Evolutionary conservation across 1,140 invertebrate species (phyloP).

Genomic region (Sitophilus oryzae): DNA sequence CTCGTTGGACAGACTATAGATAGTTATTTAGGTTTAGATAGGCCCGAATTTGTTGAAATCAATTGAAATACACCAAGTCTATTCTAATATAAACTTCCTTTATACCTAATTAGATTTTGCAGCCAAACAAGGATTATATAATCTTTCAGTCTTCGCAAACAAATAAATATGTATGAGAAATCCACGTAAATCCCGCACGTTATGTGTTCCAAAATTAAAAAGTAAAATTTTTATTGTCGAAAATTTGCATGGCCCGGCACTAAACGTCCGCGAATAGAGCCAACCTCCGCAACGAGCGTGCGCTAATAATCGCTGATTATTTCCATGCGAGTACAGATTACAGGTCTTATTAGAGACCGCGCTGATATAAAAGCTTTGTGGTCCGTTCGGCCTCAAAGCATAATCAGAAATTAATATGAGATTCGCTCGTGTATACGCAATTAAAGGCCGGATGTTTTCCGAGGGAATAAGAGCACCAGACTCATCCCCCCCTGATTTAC

Average conservation of each 20-base stretch:
- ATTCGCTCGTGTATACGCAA: constrained; percentile 45
- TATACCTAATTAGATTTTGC: too few relatives aligned
- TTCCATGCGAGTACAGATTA: constrained; percentile 42
- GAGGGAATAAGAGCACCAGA: constrained; percentile 18
- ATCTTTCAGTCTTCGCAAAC: too few relatives aligned
- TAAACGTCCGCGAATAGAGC: constrained; percentile 28
- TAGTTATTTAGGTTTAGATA: too few relatives aligned
- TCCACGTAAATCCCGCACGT: constrained; percentile 14
- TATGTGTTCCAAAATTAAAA: constrained; percentile 23
- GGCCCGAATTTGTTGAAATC: too few relatives aligned
- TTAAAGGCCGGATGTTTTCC: constrained; percentile 41
- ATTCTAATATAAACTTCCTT: too few relatives aligned
- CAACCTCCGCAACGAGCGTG: constrained; percentile 24
- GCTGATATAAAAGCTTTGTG: constrained; percentile 47
- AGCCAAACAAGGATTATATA: too few relatives aligned
- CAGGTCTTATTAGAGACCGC: constrained; percentile 44
- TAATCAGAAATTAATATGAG: constrained; percentile 48
- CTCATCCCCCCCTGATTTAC: not conserved
- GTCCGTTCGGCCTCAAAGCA: constrained; percentile 42
- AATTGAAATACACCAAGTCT: too few relatives aligned
- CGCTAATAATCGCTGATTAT: constrained; percentile 41
- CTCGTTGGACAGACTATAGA: too few relatives aligned
- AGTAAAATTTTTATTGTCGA: constrained; percentile 23
- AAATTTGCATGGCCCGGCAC: constrained; percentile 31
- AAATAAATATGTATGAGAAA: too few relatives aligned